phyloP scores from a whole-genome alignment of 2,888 invertebrate species.

The Hyppa rectilinea region DNA sequence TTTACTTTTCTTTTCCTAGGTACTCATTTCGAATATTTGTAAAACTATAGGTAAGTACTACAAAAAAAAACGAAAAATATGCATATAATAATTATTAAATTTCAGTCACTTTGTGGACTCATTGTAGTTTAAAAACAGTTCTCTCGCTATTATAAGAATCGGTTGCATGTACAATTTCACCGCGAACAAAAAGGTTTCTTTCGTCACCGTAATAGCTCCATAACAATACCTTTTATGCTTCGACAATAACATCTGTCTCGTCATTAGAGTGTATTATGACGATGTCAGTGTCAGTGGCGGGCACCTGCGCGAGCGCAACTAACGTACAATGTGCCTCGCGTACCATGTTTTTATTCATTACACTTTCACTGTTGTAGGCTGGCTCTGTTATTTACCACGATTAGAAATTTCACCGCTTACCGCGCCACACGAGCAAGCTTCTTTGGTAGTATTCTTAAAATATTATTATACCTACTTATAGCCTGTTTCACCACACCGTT shows the following conservation, averaged over 20 bases:
- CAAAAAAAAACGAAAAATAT: not conserved
- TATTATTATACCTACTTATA: constrained; percentile 40
- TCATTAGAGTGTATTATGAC: constrained; percentile 60
- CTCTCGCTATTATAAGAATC: constrained; percentile 31
- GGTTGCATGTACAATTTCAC: constrained; percentile 50
- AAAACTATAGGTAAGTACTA: not conserved
- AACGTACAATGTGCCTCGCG: constrained; percentile 67
- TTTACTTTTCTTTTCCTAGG: too few relatives aligned
- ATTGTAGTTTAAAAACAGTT: constrained; percentile 27
- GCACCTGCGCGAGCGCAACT: constrained; percentile 44
- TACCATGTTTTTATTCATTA: constrained; percentile 74
- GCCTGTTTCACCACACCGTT: constrained; percentile 30
- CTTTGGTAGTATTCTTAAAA: constrained; percentile 73
- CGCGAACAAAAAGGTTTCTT: constrained; percentile 48
- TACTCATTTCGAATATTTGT: not conserved
- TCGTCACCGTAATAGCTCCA: constrained; percentile 54
- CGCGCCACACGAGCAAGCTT: constrained; percentile 68
- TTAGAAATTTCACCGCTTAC: constrained; percentile 76
- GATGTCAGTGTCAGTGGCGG: constrained; percentile 55
- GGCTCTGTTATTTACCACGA: constrained; percentile 70
- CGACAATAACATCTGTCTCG: constrained; percentile 55
- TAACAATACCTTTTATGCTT: constrained; percentile 60
- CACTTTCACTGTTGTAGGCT: constrained; percentile 75
- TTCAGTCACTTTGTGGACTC: constrained; percentile 4
- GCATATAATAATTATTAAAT: not conserved